These are phyloP conservation scores for Hirtodrosophila alboralis DNA, from an alignment of 2,888 invertebrate species.

Conservation along the genomic window DNA sequence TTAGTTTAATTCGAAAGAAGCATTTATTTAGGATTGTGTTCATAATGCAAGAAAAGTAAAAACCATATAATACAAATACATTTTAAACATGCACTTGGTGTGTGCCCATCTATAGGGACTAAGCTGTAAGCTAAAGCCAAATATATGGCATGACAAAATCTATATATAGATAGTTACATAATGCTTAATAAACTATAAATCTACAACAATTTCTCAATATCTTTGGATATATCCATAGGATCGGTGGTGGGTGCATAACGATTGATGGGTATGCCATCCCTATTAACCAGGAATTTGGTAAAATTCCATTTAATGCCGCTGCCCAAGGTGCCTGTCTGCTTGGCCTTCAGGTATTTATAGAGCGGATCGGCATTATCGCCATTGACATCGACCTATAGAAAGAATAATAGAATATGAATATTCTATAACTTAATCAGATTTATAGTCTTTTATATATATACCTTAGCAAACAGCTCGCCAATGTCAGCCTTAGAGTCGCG, in stretches of 20 bases:
- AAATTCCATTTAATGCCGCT: constrained; percentile 84
- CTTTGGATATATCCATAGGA: constrained; percentile 83
- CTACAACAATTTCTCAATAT: constrained; percentile 83
- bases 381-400: constrained; percentile 81
- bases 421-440: neutral
- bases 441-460: constrained; percentile 5
- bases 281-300: constrained; percentile 84
- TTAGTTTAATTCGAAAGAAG: neutral
- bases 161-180: constrained; percentile 12
- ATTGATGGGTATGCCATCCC: constrained; percentile 82
- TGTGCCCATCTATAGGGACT: constrained; percentile 32
- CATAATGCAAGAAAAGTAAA: neutral
- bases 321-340: constrained; percentile 83
- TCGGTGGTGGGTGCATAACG: constrained; percentile 84
- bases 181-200: constrained; percentile 12
- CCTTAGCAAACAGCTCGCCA: constrained; percentile 89
- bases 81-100: constrained; percentile 34
- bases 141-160: constrained; percentile 21
- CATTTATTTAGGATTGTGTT: constrained; percentile 47
- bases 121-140: constrained; percentile 31
- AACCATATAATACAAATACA: constrained; percentile 19
- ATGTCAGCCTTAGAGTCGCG: constrained; percentile 85
- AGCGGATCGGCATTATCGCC: constrained; percentile 82
- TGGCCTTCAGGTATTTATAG: constrained; percentile 83
- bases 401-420: neutral